phyloP scores from a whole-genome alignment of 2,888 invertebrate species.

The Phoenoteleia sp. region DNA sequence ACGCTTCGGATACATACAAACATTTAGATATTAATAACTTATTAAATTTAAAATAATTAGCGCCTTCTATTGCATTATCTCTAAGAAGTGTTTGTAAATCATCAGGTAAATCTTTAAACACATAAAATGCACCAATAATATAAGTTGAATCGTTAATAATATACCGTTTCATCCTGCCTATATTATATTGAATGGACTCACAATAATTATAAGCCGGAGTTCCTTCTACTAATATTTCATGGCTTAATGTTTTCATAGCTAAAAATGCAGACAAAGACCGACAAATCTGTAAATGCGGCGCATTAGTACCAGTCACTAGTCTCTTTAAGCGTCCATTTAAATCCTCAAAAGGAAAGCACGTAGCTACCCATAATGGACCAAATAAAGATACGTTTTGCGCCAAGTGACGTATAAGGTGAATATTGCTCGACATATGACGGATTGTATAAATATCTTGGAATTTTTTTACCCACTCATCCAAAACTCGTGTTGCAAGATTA shows the following conservation, averaged over 20 bases:
- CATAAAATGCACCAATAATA: constrained; percentile 13
- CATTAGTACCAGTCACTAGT: constrained; percentile 28
- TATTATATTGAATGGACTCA: constrained; percentile 12
- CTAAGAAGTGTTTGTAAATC: neutral
- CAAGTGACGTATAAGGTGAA: constrained; percentile 74
- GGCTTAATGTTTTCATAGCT: constrained; percentile 27
- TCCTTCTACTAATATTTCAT: constrained; percentile 9
- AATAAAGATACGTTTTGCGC: constrained; percentile 54
- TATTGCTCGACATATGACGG: constrained; percentile 68
- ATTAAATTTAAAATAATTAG: neutral
- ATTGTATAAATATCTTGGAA: constrained; percentile 72
- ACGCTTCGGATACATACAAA: constrained; percentile 8
- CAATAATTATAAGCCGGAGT: neutral
- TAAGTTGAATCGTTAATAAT: neutral
- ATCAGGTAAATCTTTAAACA: neutral
- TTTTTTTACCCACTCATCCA: constrained; percentile 57
- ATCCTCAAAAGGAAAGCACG: constrained; percentile 47
- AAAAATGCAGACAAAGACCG: constrained; percentile 26
- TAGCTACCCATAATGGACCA: constrained; percentile 37
- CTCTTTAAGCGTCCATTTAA: constrained; percentile 43
- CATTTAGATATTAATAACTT: neutral
- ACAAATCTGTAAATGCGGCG: constrained; percentile 44
- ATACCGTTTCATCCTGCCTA: constrained; percentile 26
- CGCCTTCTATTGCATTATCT: neutral
- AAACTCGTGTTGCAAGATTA: constrained; percentile 27